A percentile compares a stretch with the other conserved stretches of the same genome.
Conservation (phyloP, 2,113 vertebrate genomes). For the Myxocyprinus asiaticus region DNA sequence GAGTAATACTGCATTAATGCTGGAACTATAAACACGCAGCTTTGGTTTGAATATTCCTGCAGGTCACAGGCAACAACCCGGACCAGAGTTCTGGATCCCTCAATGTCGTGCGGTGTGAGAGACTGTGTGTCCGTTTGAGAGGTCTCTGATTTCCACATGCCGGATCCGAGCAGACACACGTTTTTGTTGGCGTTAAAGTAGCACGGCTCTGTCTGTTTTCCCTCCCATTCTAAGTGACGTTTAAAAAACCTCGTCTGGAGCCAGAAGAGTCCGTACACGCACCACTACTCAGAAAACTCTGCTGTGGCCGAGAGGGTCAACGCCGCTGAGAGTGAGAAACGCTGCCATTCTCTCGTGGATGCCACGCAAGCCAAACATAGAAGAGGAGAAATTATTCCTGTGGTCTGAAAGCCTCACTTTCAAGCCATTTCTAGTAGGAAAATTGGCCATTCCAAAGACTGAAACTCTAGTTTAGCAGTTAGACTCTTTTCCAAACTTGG, state of each 20-base stretch:
- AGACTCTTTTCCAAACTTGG: too few relatives aligned
- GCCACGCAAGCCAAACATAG: constrained; percentile 27
- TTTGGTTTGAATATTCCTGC: too few relatives aligned
- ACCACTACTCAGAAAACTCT: constrained; percentile 2
- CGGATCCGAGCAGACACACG: not conserved
- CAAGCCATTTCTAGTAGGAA: not conserved
- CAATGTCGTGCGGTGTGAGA: too few relatives aligned
- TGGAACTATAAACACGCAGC: not conserved
- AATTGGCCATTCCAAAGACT: not conserved
- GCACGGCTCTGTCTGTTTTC: not conserved
- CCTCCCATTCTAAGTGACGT: not conserved
- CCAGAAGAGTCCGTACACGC: not conserved
- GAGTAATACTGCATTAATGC: not conserved
- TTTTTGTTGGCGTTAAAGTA: constrained; percentile 10
- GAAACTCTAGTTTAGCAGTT: too few relatives aligned
- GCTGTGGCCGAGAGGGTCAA: not conserved
- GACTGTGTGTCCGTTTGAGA: too few relatives aligned
- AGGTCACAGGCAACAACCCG: too few relatives aligned
- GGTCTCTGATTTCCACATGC: not conserved
- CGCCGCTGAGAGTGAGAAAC: not conserved
- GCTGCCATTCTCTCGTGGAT: not conserved
- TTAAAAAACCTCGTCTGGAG: constrained; percentile 14
- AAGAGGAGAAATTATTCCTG: not conserved
- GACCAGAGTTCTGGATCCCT: too few relatives aligned
- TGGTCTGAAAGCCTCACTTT: not conserved